Conservation (phyloP, 2,797 vertebrate species). For the Pelodytes ibericus region DNA sequence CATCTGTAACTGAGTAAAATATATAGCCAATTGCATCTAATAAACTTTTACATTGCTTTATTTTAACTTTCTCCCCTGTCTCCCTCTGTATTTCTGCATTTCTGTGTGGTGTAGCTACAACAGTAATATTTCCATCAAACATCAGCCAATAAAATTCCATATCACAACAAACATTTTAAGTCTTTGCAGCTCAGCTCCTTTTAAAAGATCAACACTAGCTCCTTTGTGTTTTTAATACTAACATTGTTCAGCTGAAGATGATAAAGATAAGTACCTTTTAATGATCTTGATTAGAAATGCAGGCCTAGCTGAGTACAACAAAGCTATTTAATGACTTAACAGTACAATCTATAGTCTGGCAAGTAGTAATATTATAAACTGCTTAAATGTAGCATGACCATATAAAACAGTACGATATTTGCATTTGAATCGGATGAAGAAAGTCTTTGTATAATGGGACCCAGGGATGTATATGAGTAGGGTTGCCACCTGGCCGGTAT, state of each 20-base stretch:
- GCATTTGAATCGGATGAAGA: not conserved
- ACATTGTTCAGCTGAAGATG: slow-evolving; percentile 51
- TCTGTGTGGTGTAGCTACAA: slow-evolving; percentile 28
- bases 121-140: slow-evolving; percentile 31
- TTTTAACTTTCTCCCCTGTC: slow-evolving; percentile 7
- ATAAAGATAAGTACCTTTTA: slow-evolving; percentile 52
- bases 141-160: slow-evolving; percentile 47
- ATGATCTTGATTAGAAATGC: slow-evolving; percentile 41
- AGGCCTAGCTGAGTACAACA: slow-evolving; percentile 28
- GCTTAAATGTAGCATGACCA: slow-evolving; percentile 40
- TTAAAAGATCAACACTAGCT: slow-evolving; percentile 53
- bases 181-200: slow-evolving; percentile 31
- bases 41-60: not conserved
- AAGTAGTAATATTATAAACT: slow-evolving; percentile 46
- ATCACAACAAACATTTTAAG: slow-evolving; percentile 36
- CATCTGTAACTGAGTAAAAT: not conserved
- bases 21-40: not conserved
- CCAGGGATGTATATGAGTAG: not conserved
- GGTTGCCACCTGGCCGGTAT: too few species aligned
- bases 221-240: slow-evolving; percentile 51
- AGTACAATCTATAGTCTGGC: slow-evolving; percentile 40
- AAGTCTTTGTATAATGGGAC: not conserved
- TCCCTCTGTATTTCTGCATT: slow-evolving; percentile 12
- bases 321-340: slow-evolving; percentile 51
- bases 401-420: slow-evolving; percentile 15